Evolutionary conservation across 2,888 invertebrate species (phyloP), one percentile per base, ranked within the genome.

Genomic region (Nesidiocoris tenuis): DNA sequence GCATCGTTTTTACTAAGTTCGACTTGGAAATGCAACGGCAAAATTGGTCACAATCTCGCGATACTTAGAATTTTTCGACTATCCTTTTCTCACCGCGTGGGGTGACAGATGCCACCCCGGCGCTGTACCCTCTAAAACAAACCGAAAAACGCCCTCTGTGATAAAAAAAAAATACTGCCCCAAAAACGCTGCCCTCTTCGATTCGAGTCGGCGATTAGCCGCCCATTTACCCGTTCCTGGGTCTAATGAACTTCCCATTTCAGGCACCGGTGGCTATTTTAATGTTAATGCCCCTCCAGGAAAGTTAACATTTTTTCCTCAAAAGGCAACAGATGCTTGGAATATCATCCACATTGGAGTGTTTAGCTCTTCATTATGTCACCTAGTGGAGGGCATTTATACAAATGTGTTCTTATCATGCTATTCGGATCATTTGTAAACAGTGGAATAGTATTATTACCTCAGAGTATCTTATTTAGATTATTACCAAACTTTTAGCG

Each of bases 191-290:
- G 17, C 61, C 57, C 70, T 70, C 12, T 23, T 57, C 70, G 70
- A 70, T 70, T 59, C 19, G 59, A 17, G n/a, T 17, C 23, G 23
- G 23, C 70, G 70, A 70, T 70, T 70, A 70, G 70, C 61, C 61
- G 25, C 57, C 70, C 70, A 70, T 70, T 70, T 70, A 70, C 70
- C 57, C 70, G 39, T 59, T 25, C 12, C 70, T 24, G 54, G 18
- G 22, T 59, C 67, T 70, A 70, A 70, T 70, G 70, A 59, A 19
- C 59, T 59, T 23, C 24, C 61, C 70, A 24, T 59, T 70, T 18
- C 17, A 59, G 17, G 19, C 17, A 59, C 18, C 23, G 61, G 61
- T 3, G 70, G 70, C 3, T 67, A 67, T 67, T 67, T 67, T 67
- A 67, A 70, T 59, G 70, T 59, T 54, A 70, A 70, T 59, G 59